phyloP scores from a whole-genome alignment of 2,888 invertebrate genomes.

The Callyntrura guangdongensis region DNA sequence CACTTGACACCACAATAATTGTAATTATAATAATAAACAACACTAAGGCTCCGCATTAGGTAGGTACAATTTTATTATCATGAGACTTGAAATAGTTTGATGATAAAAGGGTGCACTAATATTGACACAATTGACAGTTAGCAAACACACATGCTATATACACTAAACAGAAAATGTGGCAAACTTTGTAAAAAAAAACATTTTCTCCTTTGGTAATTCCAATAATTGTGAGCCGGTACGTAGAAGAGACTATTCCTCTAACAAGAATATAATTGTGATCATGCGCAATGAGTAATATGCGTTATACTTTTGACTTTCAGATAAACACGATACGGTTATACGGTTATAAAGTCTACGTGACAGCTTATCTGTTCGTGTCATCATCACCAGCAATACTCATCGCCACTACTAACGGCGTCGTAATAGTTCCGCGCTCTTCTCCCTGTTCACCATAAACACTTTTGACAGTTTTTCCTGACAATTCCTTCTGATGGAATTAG shows the following conservation, averaged over 20 bases:
- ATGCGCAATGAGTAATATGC: background rate
- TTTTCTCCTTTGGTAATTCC: background rate
- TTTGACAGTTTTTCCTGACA: slow-evolving; percentile 63
- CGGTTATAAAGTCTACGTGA: slow-evolving; percentile 39
- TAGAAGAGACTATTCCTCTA: background rate
- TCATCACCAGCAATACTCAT: slow-evolving; percentile 5
- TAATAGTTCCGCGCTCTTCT: slow-evolving; percentile 39
- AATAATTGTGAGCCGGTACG: background rate
- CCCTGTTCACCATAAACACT: background rate
- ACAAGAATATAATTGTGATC: background rate
- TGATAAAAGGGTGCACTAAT: background rate
- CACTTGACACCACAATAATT: slow-evolving; percentile 17
- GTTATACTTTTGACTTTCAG: background rate
- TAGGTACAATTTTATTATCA: background rate
- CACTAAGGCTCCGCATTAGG: background rate
- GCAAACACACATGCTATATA: background rate
- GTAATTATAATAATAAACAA: background rate
- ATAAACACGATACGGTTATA: background rate
- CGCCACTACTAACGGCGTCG: background rate
- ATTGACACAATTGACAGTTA: slow-evolving; percentile 26
- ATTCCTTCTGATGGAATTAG: slow-evolving; percentile 8
- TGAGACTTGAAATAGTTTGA: background rate
- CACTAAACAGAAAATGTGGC: background rate
- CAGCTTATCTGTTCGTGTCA: slow-evolving; percentile 72
- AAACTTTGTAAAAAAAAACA: background rate